Base-by-base conservation (phyloP, 2,113 vertebrate species). In the Bucco capensis region DNA sequence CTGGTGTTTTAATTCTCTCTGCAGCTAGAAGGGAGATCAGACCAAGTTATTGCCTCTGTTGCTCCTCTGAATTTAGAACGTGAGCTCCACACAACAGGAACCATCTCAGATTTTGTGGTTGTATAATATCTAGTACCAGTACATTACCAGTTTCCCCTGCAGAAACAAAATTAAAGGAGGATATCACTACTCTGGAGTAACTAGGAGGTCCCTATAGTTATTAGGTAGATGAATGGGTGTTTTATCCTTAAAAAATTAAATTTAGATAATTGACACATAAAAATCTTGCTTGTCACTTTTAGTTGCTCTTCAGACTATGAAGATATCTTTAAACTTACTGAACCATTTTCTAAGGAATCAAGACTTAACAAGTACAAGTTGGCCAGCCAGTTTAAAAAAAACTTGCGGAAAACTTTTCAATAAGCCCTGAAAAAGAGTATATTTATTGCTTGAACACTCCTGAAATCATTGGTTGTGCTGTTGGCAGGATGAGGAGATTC, bases 1-100 rank as follows among this genome's bases (percentile, higher is more conserved):
- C 51, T 89, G 27, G 42, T 54, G 84, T 80, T 93, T 92, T 83
- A 91, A 94, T 91, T 94, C 91, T 80, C 73, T 75, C 33, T 57
- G 23, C 65, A n/a, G 93, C 67, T 64, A 53, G 87, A 89, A 88
- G 40, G 62, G 57, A 86, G 69, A 94, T 83, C 79, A 81, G 72
- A 46, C 37, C 49, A 46, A 85, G 58, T 62, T 54, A 61, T 28
- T 12, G 19, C 49, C 28, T 58, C 56, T 35, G 93, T 90, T 56
- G 56, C 40, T 70, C 6, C 2, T 14, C 62, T 69, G 28, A 14
- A 37, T 66, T 50, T 53, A 31, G 86, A 90, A 86, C 0, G 0
- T 30, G 77, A 69, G 60, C 83, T 61, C 83, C 5, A 3, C 40
- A 54, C 3, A 3, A 76, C 21, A 71, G 49, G 57, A 89, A 81